Evolutionary conservation across 2,797 vertebrate species (phyloP).

Genomic region (Trachops cirrhosus): DNA sequence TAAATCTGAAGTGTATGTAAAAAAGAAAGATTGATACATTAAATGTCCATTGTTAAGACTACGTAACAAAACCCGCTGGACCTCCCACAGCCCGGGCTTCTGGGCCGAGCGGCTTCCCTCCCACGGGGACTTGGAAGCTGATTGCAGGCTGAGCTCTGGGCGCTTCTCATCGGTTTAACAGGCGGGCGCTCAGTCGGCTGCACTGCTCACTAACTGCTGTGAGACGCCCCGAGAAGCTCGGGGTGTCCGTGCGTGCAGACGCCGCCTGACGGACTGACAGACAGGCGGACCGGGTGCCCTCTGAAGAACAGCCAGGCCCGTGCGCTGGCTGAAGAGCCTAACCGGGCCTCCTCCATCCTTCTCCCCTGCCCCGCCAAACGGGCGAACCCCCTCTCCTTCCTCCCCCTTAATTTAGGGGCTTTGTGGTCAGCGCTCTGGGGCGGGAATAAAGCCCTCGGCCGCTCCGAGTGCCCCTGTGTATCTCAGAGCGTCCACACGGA

Average conservation of each 20-base stretch:
- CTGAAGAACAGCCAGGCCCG: neutral
- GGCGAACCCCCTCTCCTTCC: slow-evolving; percentile 45
- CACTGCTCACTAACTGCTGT: slow-evolving; percentile 56
- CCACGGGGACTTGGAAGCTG: neutral
- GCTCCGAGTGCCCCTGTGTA: neutral
- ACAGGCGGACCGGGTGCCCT: neutral
- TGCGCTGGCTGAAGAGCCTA: slow-evolving; percentile 53
- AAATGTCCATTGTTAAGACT: neutral
- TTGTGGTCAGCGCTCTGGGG: slow-evolving; percentile 46
- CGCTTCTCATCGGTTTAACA: slow-evolving; percentile 68
- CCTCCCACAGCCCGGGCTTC: slow-evolving; percentile 24
- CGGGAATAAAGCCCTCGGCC: slow-evolving; percentile 74
- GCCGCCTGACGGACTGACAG: slow-evolving; percentile 6
- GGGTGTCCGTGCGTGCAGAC: slow-evolving; percentile 17
- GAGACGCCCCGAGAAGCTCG: slow-evolving; percentile 35
- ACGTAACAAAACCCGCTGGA: neutral
- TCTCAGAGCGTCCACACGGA: slow-evolving; percentile 59
- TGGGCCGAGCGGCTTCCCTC: neutral
- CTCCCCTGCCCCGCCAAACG: slow-evolving; percentile 64
- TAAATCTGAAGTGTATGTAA: neutral
- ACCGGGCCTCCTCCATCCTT: slow-evolving; percentile 55
- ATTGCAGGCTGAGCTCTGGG: slow-evolving; percentile 24
- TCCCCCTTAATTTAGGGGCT: slow-evolving; percentile 70
- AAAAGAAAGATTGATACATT: neutral
- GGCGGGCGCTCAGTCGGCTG: slow-evolving; percentile 59